These are phyloP conservation scores for Octopus bimaculoides DNA, from an alignment of 1,140 invertebrate species.

Conservation along the genomic window DNA sequence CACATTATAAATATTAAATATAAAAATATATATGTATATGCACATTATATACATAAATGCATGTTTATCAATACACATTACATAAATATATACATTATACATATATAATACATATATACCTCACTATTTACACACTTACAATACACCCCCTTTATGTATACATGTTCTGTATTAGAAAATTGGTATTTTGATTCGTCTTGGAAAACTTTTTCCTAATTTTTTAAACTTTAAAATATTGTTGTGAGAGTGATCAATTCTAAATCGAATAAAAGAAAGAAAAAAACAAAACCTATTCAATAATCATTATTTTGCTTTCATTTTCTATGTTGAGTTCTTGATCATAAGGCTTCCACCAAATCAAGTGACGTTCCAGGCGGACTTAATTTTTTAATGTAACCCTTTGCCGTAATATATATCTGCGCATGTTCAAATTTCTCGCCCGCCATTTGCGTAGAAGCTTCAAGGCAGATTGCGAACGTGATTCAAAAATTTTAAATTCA, in stretches of 20 bases:
- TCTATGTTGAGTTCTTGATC: too few species aligned
- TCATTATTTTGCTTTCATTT: too few species aligned
- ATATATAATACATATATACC: neutral
- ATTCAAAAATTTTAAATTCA: neutral
- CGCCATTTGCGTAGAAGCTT: conserved; percentile 12
- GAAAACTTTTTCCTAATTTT: too few species aligned
- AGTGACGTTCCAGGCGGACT: neutral
- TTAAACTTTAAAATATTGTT: too few species aligned
- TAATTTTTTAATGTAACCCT: conserved; percentile 2
- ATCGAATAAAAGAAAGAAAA: too few species aligned
- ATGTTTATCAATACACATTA: neutral
- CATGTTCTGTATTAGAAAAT: too few species aligned
- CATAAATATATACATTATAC: neutral
- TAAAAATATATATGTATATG: neutral
- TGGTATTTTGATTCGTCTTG: too few species aligned
- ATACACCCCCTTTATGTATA: too few species aligned
- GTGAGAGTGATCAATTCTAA: too few species aligned
- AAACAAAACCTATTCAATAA: too few species aligned
- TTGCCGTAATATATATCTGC: conserved; percentile 3
- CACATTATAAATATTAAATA: neutral
- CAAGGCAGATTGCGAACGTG: neutral
- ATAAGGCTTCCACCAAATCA: neutral
- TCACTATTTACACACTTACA: neutral
- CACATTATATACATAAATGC: neutral
- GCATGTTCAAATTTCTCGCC: conserved; percentile 12